Evolutionary conservation across 2,113 vertebrate genomes (phyloP), one percentile per base, ranked within the genome.

Genomic region (Ceyx margarethae): DNA sequence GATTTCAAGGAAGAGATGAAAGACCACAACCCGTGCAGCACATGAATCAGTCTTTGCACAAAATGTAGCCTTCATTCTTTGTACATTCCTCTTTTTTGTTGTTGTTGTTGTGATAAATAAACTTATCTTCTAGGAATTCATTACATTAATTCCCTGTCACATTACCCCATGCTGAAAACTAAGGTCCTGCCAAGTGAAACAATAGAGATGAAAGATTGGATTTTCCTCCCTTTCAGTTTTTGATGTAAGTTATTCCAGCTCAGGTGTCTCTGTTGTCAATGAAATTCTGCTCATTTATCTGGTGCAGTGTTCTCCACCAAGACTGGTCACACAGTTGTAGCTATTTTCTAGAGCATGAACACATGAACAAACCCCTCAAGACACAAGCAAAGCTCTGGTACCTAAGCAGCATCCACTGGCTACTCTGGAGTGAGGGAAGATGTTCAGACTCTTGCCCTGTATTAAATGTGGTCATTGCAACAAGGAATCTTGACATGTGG

Each of bases 111-210:
- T 93, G 67, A n/a, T 50, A 86, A 93, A 83, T 61, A 90, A 95
- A 93, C 95, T 79, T n/a, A 68, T 89, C 90, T 93, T 89, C 77
- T 25, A 84, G 54, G 62, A 89, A 79, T 92, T 85, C 77, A 85
- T 95, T 91, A 85, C 50, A 91, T 84, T 11, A 83, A 95, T 93
- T 93, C 45, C 14, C 45, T 90, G 90, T 76, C 92, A 76, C 92
- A 69, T 93, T 94, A 94, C 37, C 42, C 66, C 46, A 25, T 76
- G 15, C 23, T 81, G 73, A 54, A 81, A 94, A 93, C 53, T 8
- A 26, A 93, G 33, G 26, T 81, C 61, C 74, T 91, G 83, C 50
- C 86, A 94, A 91, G 58, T 9, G 50, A 94, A 86, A 91, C 77
- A 68, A 81, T 31, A 89, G 81, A 81, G 58, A 79, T 81, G 84